Base-by-base conservation (phyloP, 2,888 invertebrate genomes). In the Spodoptera exigua region DNA sequence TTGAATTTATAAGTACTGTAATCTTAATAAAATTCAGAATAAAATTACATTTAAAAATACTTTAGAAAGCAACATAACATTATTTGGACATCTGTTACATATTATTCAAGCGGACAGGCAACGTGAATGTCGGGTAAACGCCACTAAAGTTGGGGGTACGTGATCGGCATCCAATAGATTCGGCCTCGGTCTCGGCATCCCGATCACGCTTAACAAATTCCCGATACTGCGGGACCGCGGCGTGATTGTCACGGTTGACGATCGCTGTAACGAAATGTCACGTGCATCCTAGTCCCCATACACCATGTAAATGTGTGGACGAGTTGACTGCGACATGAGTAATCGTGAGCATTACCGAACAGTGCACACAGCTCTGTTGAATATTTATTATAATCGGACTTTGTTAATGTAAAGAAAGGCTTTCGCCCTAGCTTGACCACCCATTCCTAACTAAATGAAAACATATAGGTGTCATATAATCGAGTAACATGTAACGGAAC, bases 191-290 rank as follows among this genome's bases (percentile, higher is more conserved):
- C 46, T 67, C 65, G 63, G 69, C 80, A 86, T 85, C 82, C 86
- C 76, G 85, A 85, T 85, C 86, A 88, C 87, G 85, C 78, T 71
- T 76, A 74, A 74, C 81, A 80, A 84, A 86, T 87, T 85, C 87
- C 86, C 83, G 79, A 84, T 80, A 80, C 80, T 70, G 49, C 71
- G 71, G 70, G 69, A 76, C 80, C 74, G 59, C 66, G 69, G 56
- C 59, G 73, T 77, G 79, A 80, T 81, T 83, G 81, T 84, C 80
- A 82, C 77, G 76, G 71, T 70, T 73, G 76, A 78, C 79, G 74
- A 78, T 74, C 72, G 68, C 60, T 71, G 67, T 73, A 75, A 74
- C 79, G 69, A 74, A 76, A 67, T 62, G 54, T 76, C 73, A 76
- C 60, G 49, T 57, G 57, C 53, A 56, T 64, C 54, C 36, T 39